Evolutionary conservation across 1,140 invertebrate species (phyloP), one percentile per base, ranked within the genome.

Genomic region (Caligus rogercresseyi): DNA sequence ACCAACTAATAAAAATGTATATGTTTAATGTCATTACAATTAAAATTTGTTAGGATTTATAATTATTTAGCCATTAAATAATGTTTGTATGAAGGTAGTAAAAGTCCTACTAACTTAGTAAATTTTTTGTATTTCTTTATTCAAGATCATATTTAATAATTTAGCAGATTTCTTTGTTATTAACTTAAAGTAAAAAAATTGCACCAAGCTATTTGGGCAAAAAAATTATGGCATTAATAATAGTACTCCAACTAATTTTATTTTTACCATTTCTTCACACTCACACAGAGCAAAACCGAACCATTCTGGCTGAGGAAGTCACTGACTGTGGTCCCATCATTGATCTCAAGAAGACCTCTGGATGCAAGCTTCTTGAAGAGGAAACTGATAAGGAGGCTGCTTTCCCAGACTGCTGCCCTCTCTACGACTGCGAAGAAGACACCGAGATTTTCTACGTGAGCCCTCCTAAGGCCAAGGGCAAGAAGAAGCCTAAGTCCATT

Each of bases 341-440:
- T 3, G 60, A 62, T 62, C 20, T 62, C 15, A 52, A 62, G 43
- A 3, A 4, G 16, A n/a, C 60, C 15, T 14, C 43, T n/a, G 60
- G 60, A 16, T 62, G 60, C 24, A 24, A 21, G 18, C 24, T 62
- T 15, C 18, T 62, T 13, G 3, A 52, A 20, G 60, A 26, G 21
- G 23, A 60, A 14, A 18, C 43, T 57, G 43, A 62, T 21, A 13
- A 31, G 13, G 25, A 57, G 21, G 43, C 52, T 24, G 43, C 24
- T 3, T 62, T 43, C 51, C 60, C 60, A 1, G 43, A 20, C 3
- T 62, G 60, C 31, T 62, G 60, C 51, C 60, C 60, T 53, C 18
- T 53, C 14, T 62, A 62, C 21, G 60, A 62, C 31, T 62, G 60
- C 25, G 60, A 52, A 4, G 60, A 62, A 53, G 60, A 26, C 19